Base-by-base conservation (phyloP, 2,888 invertebrate genomes). In the Drosophila fulvimacula region DNA sequence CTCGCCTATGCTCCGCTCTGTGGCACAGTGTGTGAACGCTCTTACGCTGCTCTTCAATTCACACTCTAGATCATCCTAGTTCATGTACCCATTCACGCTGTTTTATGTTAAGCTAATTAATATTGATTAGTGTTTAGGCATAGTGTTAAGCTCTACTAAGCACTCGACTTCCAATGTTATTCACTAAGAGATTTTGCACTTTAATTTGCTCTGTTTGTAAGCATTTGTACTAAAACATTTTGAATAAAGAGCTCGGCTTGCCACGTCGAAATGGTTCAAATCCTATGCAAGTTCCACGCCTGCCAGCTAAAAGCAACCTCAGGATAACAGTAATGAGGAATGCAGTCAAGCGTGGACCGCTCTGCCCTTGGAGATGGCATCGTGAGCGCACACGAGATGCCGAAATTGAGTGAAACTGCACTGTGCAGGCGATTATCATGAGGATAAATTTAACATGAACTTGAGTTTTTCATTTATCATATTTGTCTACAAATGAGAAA, bases 91-190 rank as follows among this genome's bases (percentile, higher is more conserved):
- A 48, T 62, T 48, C 30, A 56, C 57, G 48, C 59, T 53, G 63
- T 15, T 49, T 65, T 53, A 60, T 63, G 69, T 55, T 82, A 82
- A 73, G 76, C 78, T 82, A 78, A 71, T 85, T 76, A 66, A 69
- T 80, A 82, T 76, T 75, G 78, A 69, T 67, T 82, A 84, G 70
- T 80, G 41, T 53, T 64, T 78, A 82, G 69, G 60, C 61, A 52
- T 68, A 68, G 56, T 62, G 36, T 42, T 80, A 67, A 66, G 65
- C 27, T 34, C 38, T 17, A 32, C 13, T 41, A 41, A 41, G 17
- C 57, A 58, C 41, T 56, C 57, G 27, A 64, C 71, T 44, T 60
- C 19, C 55, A 53, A 13, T 32, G 42, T 44, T 44, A 60, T 17
- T 41, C 38, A 57, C 30, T 75, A 76, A 61, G 57, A 49, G 48